phyloP scores from a whole-genome alignment of 2,113 vertebrate genomes.

The Peromyscus californicus region DNA sequence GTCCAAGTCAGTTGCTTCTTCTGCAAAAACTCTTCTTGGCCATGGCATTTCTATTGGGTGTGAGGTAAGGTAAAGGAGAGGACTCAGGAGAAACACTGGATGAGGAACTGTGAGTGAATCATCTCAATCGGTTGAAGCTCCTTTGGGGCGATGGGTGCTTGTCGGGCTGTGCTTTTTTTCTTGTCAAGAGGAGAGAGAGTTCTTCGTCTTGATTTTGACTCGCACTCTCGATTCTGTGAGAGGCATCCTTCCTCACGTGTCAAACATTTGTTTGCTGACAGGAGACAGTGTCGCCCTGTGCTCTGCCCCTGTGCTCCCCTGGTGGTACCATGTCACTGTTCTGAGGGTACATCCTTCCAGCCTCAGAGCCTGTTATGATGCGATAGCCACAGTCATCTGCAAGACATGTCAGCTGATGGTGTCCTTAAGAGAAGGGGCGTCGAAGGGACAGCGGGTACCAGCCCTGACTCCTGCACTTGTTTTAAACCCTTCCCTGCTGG shows the following conservation, averaged over 20 bases:
- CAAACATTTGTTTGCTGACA: neutral
- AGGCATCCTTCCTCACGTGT: neutral
- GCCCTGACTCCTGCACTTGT: too few species aligned
- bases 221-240: neutral
- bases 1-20: neutral
- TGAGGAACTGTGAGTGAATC: neutral
- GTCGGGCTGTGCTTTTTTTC: neutral
- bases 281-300: neutral
- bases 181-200: neutral
- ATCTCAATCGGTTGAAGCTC: neutral
- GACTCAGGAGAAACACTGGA: neutral
- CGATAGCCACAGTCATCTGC: neutral
- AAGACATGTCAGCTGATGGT: neutral
- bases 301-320: neutral
- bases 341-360: neutral
- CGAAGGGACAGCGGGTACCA: neutral
- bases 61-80: neutral
- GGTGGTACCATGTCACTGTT: neutral
- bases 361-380: neutral
- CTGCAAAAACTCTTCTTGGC: neutral
- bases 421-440: neutral
- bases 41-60: neutral
- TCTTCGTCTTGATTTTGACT: neutral
- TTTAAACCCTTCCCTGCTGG: neutral
- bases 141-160: fast-evolving